phyloP scores from a whole-genome alignment of 2,888 invertebrate species.

The Agriotes lineatus region DNA sequence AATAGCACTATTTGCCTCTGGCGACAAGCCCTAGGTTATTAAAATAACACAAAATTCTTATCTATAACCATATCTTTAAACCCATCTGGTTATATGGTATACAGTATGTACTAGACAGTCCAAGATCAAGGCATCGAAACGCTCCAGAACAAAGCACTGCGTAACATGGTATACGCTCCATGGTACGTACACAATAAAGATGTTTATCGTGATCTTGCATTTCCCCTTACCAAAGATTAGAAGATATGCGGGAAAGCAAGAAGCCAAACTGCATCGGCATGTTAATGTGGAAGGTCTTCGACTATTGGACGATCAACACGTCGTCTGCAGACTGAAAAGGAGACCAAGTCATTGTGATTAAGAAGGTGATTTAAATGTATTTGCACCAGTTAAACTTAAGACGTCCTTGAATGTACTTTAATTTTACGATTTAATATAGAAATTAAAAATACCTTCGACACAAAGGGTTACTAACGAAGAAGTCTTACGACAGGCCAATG shows the following conservation, averaged over 20 bases:
- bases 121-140: conserved; percentile 30
- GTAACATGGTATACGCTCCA: conserved; percentile 35
- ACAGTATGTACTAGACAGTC: conserved; percentile 23
- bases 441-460: no score
- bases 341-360: background rate
- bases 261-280: conserved; percentile 19
- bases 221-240: conserved; percentile 14
- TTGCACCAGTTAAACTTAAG: background rate
- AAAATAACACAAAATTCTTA: conserved; percentile 32
- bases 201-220: conserved; percentile 35
- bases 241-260: conserved; percentile 23
- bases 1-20: conserved; percentile 39
- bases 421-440: background rate
- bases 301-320: conserved; percentile 28
- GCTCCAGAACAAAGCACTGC: conserved; percentile 41
- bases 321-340: background rate
- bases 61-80: conserved; percentile 41
- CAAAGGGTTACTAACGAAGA: no score
- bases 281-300: conserved; percentile 21
- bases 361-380: background rate
- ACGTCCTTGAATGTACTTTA: background rate
- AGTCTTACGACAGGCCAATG: no score
- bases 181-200: conserved; percentile 39
- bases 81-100: conserved; percentile 39
- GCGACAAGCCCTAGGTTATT: conserved; percentile 35